Percentiles rank a stretch among this genome's conserved stretches.
Evolutionary conservation across 2,888 invertebrate species (phyloP).

Genomic region (Sepioteuthis lessoniana): DNA sequence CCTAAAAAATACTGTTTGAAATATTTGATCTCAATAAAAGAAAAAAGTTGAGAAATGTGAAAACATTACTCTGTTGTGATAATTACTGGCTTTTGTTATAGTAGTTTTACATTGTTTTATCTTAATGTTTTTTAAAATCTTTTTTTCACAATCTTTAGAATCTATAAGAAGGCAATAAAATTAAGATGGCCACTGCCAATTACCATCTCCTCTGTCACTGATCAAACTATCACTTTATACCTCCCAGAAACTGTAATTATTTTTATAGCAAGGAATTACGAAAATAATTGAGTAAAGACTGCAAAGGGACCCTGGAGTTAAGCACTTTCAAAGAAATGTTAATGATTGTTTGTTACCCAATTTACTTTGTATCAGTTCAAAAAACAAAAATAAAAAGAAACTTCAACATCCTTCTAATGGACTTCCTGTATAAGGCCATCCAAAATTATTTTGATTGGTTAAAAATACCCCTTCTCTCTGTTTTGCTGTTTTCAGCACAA

Average conservation of each 20-base stretch:
- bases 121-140: neutral
- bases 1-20: no score
- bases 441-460: neutral
- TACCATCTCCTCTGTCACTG: neutral
- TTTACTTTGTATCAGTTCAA: neutral
- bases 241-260: neutral
- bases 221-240: neutral
- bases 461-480: neutral
- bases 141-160: neutral
- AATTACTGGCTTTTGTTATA: neutral
- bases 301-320: neutral
- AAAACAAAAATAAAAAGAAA: no score
- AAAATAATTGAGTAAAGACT: neutral
- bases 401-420: neutral
- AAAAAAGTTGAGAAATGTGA: no score
- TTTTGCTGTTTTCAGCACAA: neutral
- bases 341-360: neutral
- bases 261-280: neutral
- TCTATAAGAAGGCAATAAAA: neutral
- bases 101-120: neutral
- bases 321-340: no score
- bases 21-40: no score
- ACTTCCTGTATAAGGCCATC: neutral
- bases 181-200: neutral
- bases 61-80: no score